Evolutionary conservation across 2,113 vertebrate genomes (phyloP).

Genomic region (Scomber scombrus): DNA sequence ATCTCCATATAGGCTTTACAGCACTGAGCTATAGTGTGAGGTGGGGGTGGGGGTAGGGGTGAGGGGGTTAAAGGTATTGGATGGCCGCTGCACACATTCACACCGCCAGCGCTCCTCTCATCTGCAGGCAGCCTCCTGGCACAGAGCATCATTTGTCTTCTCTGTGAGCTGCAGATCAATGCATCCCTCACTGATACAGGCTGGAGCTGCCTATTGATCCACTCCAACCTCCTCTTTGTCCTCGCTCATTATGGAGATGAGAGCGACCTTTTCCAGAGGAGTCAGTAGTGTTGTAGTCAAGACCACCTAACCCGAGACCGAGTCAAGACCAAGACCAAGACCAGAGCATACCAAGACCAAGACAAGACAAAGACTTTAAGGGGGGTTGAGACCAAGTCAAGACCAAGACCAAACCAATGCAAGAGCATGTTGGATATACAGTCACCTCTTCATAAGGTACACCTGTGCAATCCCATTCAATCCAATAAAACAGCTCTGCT

Average conservation of each 20-base stretch:
- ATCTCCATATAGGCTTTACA: background rate
- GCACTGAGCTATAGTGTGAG: background rate
- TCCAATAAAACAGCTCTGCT: too few relatives aligned
- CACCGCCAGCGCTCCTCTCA: slow-evolving; percentile 20
- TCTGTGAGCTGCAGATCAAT: slow-evolving; percentile 72
- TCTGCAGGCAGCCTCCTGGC: slow-evolving; percentile 36
- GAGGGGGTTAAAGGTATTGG: background rate
- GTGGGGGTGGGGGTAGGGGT: too few relatives aligned
- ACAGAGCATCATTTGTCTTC: slow-evolving; percentile 56
- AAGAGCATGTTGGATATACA: too few relatives aligned
- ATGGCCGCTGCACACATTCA: slow-evolving; percentile 4
- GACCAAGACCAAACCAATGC: too few relatives aligned
- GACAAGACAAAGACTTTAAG: too few relatives aligned
- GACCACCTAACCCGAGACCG: too few relatives aligned
- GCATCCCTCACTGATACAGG: slow-evolving; percentile 71
- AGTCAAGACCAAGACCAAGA: too few relatives aligned
- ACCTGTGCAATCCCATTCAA: too few relatives aligned
- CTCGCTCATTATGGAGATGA: slow-evolving; percentile 79
- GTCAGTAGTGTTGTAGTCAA: slow-evolving; percentile 11
- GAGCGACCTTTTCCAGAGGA: slow-evolving; percentile 76
- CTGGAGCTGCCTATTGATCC: slow-evolving; percentile 77
- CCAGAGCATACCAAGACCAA: too few relatives aligned
- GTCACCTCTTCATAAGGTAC: too few relatives aligned
- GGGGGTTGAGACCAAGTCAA: too few relatives aligned
- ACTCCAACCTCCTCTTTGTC: slow-evolving; percentile 70